Conservation (phyloP, 2,888 invertebrate species). For the Nebria brevicollis region DNA sequence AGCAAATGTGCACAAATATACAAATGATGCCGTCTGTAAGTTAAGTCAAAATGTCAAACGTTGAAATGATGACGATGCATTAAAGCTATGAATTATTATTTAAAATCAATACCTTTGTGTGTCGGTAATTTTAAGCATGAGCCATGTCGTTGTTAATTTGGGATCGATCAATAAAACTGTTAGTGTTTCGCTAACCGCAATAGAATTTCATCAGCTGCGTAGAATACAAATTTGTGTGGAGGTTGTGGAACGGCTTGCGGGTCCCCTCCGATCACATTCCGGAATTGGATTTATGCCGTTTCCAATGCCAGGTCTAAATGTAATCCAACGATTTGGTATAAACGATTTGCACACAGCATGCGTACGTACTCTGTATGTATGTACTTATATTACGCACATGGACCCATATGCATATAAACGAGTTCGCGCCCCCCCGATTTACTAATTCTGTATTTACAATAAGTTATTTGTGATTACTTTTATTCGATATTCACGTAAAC, state of each 20-base stretch:
- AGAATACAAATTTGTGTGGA: slow-evolving; percentile 38
- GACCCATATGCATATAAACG: not conserved
- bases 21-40: not conserved
- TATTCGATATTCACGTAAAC: too few species aligned
- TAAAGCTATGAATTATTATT: not conserved
- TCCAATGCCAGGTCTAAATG: slow-evolving; percentile 25
- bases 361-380: not conserved
- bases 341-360: slow-evolving; percentile 25
- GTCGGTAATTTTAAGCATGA: slow-evolving; percentile 27
- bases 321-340: slow-evolving; percentile 35
- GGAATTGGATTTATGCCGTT: slow-evolving; percentile 44
- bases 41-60: slow-evolving; percentile 25
- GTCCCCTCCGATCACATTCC: slow-evolving; percentile 21
- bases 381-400: too few species aligned
- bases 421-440: not conserved
- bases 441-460: not conserved
- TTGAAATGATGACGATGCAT: slow-evolving; percentile 13
- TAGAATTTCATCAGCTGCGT: slow-evolving; percentile 42
- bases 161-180: slow-evolving; percentile 41
- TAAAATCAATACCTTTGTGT: slow-evolving; percentile 18
- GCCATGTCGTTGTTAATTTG: slow-evolving; percentile 34
- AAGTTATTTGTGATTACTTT: not conserved
- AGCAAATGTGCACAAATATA: not conserved
- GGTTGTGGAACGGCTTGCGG: slow-evolving; percentile 17
- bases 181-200: slow-evolving; percentile 44